Percentiles rank a stretch among this genome's conserved stretches.
Conservation (phyloP, 2,888 invertebrate species). For the Agrypnus murinus region DNA sequence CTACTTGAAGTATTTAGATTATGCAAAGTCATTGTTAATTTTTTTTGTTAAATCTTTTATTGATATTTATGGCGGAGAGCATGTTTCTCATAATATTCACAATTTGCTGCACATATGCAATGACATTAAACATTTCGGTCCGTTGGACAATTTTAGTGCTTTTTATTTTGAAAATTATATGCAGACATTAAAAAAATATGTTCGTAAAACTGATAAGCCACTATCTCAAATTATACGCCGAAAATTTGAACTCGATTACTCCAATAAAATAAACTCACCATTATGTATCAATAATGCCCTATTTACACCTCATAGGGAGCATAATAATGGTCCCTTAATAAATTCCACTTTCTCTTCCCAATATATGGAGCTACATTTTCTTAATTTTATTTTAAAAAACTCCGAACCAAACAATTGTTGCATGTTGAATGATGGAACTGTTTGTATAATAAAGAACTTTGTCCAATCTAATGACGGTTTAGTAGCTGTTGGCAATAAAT, state of each 20-base stretch:
- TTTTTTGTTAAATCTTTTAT: too few species aligned
- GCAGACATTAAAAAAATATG: conserved; percentile 41
- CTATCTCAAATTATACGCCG: too few species aligned
- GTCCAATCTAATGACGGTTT: too few species aligned
- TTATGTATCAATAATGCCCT: background rate
- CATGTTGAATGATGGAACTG: conserved; percentile 10
- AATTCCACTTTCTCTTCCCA: background rate
- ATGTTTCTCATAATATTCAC: conserved; percentile 58
- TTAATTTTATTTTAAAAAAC: conserved; percentile 12
- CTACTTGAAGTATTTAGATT: too few species aligned
- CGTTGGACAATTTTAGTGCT: conserved; percentile 46
- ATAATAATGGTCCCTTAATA: conserved; percentile 15
- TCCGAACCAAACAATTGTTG: conserved; percentile 14
- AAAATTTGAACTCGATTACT: conserved; percentile 14
- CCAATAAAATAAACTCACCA: too few species aligned
- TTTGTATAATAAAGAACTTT: conserved; percentile 16
- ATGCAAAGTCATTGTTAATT: too few species aligned
- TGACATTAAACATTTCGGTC: conserved; percentile 49
- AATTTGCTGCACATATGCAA: conserved; percentile 53
- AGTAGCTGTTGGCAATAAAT: conserved; percentile 17
- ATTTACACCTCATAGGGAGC: background rate
- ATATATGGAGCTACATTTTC: conserved; percentile 11
- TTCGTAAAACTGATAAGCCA: conserved; percentile 34
- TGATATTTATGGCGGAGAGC: too few species aligned
- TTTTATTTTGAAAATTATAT: conserved; percentile 52